Evolutionary conservation across 1,140 invertebrate species (phyloP).

Genomic region (Calliopsis andreniformis): DNA sequence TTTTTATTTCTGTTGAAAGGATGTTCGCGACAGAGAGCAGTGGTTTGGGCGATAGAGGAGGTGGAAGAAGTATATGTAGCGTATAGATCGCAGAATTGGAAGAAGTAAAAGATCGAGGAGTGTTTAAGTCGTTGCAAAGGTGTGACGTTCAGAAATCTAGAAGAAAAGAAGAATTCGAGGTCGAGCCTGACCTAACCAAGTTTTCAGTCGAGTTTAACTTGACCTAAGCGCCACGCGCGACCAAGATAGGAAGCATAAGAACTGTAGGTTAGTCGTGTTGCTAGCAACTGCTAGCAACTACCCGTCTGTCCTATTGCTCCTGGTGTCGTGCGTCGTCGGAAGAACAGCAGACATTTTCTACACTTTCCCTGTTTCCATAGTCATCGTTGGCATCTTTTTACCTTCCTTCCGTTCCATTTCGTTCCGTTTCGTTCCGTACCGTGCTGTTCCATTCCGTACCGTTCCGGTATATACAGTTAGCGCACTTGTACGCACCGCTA

Average conservation of each 20-base stretch:
- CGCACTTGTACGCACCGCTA: constrained; percentile 14
- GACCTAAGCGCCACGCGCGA: constrained; percentile 47
- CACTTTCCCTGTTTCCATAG: constrained; percentile 41
- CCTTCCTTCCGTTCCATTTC: constrained; percentile 49
- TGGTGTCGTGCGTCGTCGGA: constrained; percentile 17
- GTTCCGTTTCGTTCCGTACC: constrained; percentile 34
- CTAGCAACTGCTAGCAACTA: background rate
- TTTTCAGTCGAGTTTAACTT: constrained; percentile 16
- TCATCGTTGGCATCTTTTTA: constrained; percentile 23
- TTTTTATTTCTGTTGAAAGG: constrained; percentile 10
- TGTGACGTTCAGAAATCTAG: constrained; percentile 1
- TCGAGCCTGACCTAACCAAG: constrained; percentile 17
- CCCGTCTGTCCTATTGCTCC: background rate
- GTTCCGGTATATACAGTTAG: constrained; percentile 21
- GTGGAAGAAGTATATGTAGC: no score
- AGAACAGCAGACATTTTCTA: constrained; percentile 9
- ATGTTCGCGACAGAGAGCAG: constrained; percentile 1
- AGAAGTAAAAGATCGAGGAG: constrained; percentile 6
- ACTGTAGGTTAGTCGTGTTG: constrained; percentile 9
- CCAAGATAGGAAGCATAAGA: constrained; percentile 49
- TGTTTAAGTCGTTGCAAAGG: background rate
- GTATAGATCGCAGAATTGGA: background rate
- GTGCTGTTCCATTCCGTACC: no score
- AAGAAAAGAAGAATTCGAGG: constrained; percentile 19
- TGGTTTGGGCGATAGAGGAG: background rate